phyloP scores from a whole-genome alignment of 2,888 invertebrate species.

The Tipula lateralis region DNA sequence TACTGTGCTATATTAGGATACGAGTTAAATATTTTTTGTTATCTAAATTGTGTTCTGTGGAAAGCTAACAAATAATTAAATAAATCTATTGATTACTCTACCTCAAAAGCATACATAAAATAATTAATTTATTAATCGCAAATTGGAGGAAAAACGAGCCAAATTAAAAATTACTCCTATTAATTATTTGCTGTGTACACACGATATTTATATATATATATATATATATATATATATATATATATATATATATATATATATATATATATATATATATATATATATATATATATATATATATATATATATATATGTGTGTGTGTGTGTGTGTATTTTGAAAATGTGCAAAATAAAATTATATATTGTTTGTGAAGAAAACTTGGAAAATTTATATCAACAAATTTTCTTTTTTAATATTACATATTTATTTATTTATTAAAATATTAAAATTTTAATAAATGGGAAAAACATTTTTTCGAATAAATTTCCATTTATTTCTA shows the following conservation, averaged over 20 bases:
- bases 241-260: no score
- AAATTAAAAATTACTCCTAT: background rate
- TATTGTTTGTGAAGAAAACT: background rate
- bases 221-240: no score
- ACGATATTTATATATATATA: no score
- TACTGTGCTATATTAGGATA: no score
- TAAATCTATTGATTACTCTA: background rate
- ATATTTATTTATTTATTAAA: background rate
- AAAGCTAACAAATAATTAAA: background rate
- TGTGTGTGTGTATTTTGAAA: no score
- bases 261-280: no score
- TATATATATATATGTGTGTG: no score
- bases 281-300: no score
- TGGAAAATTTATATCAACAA: background rate
- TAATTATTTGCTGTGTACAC: background rate
- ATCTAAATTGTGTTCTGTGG: background rate
- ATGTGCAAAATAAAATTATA: background rate
- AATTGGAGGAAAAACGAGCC: background rate
- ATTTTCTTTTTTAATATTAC: background rate
- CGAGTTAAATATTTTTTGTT: no score
- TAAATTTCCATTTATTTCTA: background rate
- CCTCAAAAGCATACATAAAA: background rate
- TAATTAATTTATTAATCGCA: background rate
- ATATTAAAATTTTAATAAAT: background rate
- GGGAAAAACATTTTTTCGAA: background rate